phyloP scores from a whole-genome alignment of 1,140 invertebrate species.

The Drosophila sp. region DNA sequence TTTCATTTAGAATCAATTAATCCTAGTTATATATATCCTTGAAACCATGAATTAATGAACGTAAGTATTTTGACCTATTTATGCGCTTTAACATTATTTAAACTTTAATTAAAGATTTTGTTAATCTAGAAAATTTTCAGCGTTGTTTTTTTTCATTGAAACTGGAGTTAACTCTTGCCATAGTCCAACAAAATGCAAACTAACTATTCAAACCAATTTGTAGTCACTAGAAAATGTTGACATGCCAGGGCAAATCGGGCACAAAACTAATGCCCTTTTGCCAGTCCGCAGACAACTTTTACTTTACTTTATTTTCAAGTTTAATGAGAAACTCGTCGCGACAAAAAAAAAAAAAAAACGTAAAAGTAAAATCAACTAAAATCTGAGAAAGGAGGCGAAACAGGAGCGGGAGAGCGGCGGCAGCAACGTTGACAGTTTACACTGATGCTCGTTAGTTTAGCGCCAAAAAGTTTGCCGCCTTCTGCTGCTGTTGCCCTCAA shows the following conservation, averaged over 20 bases:
- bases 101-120: no score
- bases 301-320: conserved; percentile 55
- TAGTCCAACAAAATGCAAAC: neutral
- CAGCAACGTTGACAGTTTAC: conserved; percentile 60
- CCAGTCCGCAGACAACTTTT: conserved; percentile 15
- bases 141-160: neutral
- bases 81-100: no score
- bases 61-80: no score
- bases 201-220: conserved; percentile 42
- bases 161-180: neutral
- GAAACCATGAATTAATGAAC: no score
- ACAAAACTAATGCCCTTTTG: conserved; percentile 37
- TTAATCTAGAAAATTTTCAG: no score
- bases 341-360: conserved; percentile 6
- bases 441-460: conserved; percentile 73
- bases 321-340: conserved; percentile 62
- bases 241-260: conserved; percentile 9
- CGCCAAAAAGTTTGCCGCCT: conserved; percentile 49
- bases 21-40: no score
- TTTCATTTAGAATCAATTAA: no score
- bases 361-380: neutral
- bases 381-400: neutral
- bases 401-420: conserved; percentile 9
- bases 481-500: neutral
- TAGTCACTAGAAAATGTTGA: conserved; percentile 41